These are phyloP conservation scores for Parnassius glacialis DNA, from an alignment of 2,888 invertebrate genomes.

Conservation along the genomic window DNA sequence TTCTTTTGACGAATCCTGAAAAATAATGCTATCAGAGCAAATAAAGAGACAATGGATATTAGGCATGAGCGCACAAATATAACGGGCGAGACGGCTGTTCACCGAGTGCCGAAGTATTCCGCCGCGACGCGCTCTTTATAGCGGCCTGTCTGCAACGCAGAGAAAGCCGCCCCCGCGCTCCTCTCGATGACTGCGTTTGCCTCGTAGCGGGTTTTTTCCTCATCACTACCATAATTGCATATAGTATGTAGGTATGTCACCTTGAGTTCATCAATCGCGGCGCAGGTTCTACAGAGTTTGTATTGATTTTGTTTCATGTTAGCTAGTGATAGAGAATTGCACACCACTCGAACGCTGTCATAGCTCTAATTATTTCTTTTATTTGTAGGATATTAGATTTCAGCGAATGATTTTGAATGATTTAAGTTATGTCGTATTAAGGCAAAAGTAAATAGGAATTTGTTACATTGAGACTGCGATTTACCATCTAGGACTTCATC, in stretches of 20 bases:
- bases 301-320: slow-evolving; percentile 5
- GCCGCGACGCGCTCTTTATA: slow-evolving; percentile 77
- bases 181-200: slow-evolving; percentile 60
- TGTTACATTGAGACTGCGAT: too few relatives aligned
- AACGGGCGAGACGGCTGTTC: slow-evolving; percentile 78
- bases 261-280: slow-evolving; percentile 70
- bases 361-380: too few relatives aligned
- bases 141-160: slow-evolving; percentile 56
- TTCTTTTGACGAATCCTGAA: slow-evolving; percentile 61
- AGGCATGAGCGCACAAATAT: slow-evolving; percentile 60
- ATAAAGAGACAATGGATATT: slow-evolving; percentile 45
- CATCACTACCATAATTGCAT: slow-evolving; percentile 73
- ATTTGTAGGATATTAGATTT: too few relatives aligned
- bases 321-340: neutral
- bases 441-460: too few relatives aligned
- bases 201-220: slow-evolving; percentile 78
- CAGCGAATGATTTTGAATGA: too few relatives aligned
- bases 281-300: slow-evolving; percentile 46
- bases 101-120: slow-evolving; percentile 78
- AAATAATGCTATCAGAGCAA: slow-evolving; percentile 37
- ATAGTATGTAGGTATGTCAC: slow-evolving; percentile 62
- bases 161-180: slow-evolving; percentile 78
- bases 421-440: too few relatives aligned
- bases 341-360: too few relatives aligned
- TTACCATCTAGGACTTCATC: too few relatives aligned